Base-by-base conservation (phyloP, 1,140 invertebrate species). In the Acyrthosiphon pisum region DNA sequence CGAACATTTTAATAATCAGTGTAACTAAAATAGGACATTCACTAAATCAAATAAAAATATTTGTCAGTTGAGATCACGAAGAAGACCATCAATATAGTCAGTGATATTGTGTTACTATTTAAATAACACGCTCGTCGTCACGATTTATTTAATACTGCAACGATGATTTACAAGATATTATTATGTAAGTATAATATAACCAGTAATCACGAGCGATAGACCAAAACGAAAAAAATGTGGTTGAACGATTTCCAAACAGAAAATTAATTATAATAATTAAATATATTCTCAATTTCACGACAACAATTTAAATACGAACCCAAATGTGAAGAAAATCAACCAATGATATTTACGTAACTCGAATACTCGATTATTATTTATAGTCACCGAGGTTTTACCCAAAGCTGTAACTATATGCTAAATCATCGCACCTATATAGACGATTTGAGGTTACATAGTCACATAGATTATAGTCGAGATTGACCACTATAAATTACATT, bases 141-240 rank as follows among this genome's bases (percentile, higher is more conserved):
- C 60, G 60, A 76, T 76, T 76, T 76, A 76, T 76, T 76, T n/a
- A 30, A 76, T 76, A 68, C 11, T 68, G 30, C 30, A n/a, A 68
- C 60, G 30, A n/a, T n/a, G 60, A 68, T 68, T 68, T 68, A 76
- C 60, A 76, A n/a, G n/a, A n/a, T 76, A 76, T 76, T 76, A 76
- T 76, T 76, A 76, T 76, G 30, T 76, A 76, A n/a, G n/a, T n/a
- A 35, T n/a, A n/a, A 11, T n/a, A 18, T 50, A 76, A 76, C 60
- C 4, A 76, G 60, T 76, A 18, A 76, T 76, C 14, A n/a, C 60
- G 18, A 76, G n/a, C n/a, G 4, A 76, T 76, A 35, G 30, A 76
- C 14, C 30, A 18, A 76, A 68, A 76, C 30, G 18, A 76, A 76
- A n/a, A n/a, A 68, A 76, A n/a, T 6, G 60, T 76, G 60, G 18